phyloP scores from a whole-genome alignment of 2,888 invertebrate species.

The Nemotelus nigrinus region DNA sequence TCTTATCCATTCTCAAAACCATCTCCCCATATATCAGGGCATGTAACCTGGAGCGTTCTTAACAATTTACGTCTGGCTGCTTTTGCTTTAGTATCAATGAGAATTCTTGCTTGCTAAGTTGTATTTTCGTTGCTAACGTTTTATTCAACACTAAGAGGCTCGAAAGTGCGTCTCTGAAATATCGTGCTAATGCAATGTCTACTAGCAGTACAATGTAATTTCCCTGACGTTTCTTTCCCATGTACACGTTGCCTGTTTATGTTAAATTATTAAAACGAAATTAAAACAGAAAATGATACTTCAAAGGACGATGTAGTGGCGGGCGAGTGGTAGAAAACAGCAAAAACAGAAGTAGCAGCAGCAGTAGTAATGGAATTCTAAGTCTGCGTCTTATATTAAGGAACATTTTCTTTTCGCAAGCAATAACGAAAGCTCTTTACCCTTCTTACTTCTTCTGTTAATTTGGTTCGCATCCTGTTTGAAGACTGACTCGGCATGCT shows the following conservation, averaged over 20 bases:
- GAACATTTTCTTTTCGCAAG: too few species aligned
- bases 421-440: too few species aligned
- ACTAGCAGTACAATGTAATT: not conserved
- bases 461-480: too few species aligned
- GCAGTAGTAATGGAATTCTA: not conserved
- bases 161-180: not conserved
- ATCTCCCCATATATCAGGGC: too few species aligned
- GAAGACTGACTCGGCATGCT: too few species aligned
- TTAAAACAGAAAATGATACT: conserved; percentile 39
- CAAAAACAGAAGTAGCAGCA: too few species aligned
- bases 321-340: not conserved
- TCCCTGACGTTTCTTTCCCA: not conserved
- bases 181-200: conserved; percentile 9
- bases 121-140: not conserved
- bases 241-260: conserved; percentile 25
- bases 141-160: not conserved
- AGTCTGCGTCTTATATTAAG: not conserved
- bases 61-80: not conserved
- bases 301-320: conserved; percentile 26
- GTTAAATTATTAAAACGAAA: conserved; percentile 38
- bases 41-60: too few species aligned
- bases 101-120: not conserved
- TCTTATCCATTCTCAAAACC: too few species aligned
- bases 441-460: too few species aligned
- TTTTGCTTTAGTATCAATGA: not conserved